A percentile compares a stretch with the other conserved stretches of the same genome.
These are phyloP conservation scores for Rhamnusium bicolor DNA, from an alignment of 2,888 invertebrate species.

Conservation along the genomic window DNA sequence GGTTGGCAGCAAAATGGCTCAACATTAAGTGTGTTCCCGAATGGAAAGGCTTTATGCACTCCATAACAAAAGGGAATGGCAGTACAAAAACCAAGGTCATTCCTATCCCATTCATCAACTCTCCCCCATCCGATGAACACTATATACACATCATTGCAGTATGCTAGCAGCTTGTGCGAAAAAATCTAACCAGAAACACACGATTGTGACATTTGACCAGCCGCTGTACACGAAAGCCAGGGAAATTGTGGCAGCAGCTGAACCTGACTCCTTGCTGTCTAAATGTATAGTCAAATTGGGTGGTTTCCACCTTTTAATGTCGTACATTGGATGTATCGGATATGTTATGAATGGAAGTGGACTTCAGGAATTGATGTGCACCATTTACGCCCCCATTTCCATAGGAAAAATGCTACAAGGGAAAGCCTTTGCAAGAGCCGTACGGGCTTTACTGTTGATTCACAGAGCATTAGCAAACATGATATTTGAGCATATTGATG, in stretches of 20 bases:
- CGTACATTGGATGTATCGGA: constrained; percentile 23
- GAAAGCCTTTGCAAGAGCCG: constrained; percentile 14
- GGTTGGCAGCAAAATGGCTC: constrained; percentile 19
- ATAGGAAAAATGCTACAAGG: constrained; percentile 24
- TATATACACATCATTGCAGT: constrained; percentile 36
- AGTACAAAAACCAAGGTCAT: constrained; percentile 20
- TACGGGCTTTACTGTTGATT: constrained; percentile 16
- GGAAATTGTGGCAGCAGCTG: constrained; percentile 14
- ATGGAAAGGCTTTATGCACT: constrained; percentile 30
- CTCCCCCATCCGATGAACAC: constrained; percentile 31
- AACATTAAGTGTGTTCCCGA: constrained; percentile 20
- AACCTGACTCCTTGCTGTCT: constrained; percentile 25
- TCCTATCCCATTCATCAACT: constrained; percentile 32
- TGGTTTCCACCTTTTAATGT: constrained; percentile 22
- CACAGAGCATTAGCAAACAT: constrained; percentile 10
- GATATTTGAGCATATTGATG: constrained; percentile 2
- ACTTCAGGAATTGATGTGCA: constrained; percentile 9
- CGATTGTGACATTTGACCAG: constrained; percentile 31
- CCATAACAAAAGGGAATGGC: constrained; percentile 18
- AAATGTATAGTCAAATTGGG: constrained; percentile 19
- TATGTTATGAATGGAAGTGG: constrained; percentile 20
- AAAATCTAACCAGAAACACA: constrained; percentile 32
- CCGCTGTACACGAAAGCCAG: constrained; percentile 25
- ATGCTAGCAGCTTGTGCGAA: constrained; percentile 31
- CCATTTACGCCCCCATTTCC: constrained; percentile 13